Evolutionary conservation across 2,797 vertebrate species (phyloP), one percentile per base, ranked within the genome.

Genomic region (Hemitrygon akajei): DNA sequence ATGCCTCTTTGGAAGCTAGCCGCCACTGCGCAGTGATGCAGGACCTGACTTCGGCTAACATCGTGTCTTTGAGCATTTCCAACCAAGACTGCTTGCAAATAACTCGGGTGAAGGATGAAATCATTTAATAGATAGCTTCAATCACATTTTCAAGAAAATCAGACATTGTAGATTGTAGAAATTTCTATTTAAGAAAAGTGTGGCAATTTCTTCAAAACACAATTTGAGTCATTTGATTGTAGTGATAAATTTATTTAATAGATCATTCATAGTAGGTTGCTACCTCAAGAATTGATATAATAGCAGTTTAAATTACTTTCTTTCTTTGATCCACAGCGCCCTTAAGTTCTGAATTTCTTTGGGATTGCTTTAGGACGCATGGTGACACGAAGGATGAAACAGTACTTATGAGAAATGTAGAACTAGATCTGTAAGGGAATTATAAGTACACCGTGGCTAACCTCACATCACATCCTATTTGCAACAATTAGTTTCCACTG

Each of bases 171-270:
- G 27, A 86, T 25, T 25, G 14, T 25, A 75, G 71, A 30, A 14
- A 14, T 27, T 86, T 60, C 56, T 4, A n/a, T 66, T 66, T 34
- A 27, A 66, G 84, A 66, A 87, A 34, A 66, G 18, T 89, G 66
- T 18, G 14, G n/a, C 16, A 89, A 14, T 63, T 63, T 87, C 60
- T 60, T n/a, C 58, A 63, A 87, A 87, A 34, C 2, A 18, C 86
- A 89, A 66, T 89, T 58, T 84, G 56, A 80, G 37, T 80, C 79
- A 80, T 80, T 80, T 40, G 79, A 84, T 84, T 58, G 9, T 40
- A 63, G 5, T 9, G 60, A n/a, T 37, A 66, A 30, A 34, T 66
- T 66, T 89, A 34, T 30, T 63, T 22, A 66, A 89, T 66, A 20
- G 60, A 1, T 66, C 84, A 87, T 66, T 87, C 81, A 84, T 27